Conservation (phyloP, 2,797 vertebrate species). For the Remorina albescens region DNA sequence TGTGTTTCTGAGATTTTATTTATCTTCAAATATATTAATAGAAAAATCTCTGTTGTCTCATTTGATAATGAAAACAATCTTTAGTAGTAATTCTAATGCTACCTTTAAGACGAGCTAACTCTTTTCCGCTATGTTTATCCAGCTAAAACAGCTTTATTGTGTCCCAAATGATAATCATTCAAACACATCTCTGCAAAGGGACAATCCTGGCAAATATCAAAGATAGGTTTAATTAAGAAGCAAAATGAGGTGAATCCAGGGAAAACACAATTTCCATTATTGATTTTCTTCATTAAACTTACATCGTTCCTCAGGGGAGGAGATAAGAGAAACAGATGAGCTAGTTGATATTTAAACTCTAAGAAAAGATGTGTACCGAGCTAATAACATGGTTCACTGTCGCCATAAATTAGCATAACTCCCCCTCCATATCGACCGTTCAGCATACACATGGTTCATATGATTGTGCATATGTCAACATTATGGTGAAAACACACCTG, state of each 20-base stretch:
- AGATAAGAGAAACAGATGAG: slow-evolving; percentile 2
- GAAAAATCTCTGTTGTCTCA: background rate
- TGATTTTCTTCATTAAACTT: slow-evolving; percentile 42
- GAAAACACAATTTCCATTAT: slow-evolving; percentile 25
- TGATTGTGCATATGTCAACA: slow-evolving; percentile 3
- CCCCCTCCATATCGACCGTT: background rate
- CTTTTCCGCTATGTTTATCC: background rate
- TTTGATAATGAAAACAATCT: background rate
- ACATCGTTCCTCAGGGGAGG: slow-evolving; percentile 15
- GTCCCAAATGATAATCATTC: too few relatives aligned
- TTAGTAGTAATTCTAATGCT: background rate
- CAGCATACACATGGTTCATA: background rate
- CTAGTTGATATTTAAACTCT: background rate
- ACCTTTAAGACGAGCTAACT: background rate
- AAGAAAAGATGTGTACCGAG: background rate
- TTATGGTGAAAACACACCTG: slow-evolving; percentile 16
- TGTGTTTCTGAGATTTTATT: background rate
- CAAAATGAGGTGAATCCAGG: background rate
- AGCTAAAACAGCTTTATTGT: background rate
- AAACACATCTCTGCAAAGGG: background rate
- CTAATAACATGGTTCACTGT: background rate
- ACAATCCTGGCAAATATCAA: slow-evolving; percentile 9
- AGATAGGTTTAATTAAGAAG: slow-evolving; percentile 27
- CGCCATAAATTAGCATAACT: background rate
- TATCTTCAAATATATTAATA: background rate